Evolutionary conservation across 2,113 vertebrate species (phyloP).

Genomic region (Tetraodon nigroviridis): DNA sequence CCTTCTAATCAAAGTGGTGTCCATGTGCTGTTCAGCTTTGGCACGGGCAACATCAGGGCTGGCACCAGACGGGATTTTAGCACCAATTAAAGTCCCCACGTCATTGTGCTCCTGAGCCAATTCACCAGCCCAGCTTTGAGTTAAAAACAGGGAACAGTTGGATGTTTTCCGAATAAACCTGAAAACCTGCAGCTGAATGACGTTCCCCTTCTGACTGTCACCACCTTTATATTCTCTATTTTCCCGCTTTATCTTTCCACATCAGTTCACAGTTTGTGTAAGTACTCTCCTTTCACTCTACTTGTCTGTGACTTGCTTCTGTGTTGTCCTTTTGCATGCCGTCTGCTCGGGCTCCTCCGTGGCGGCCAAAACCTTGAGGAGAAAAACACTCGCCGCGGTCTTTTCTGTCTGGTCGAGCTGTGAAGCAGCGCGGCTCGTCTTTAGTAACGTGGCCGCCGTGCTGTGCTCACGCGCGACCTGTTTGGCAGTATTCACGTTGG

Average conservation of each 20-base stretch:
- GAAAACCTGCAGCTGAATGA: conserved; percentile 34
- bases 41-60: too few relatives aligned
- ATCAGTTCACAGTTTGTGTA: conserved; percentile 84
- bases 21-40: too few relatives aligned
- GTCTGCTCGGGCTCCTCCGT: conserved; percentile 49
- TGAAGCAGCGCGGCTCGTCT: conserved; percentile 55
- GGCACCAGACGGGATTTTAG: too few relatives aligned
- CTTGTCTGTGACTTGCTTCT: conserved; percentile 66
- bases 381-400: conserved; percentile 53
- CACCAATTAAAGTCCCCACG: too few relatives aligned
- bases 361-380: conserved; percentile 50
- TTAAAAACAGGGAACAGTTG: conserved; percentile 18
- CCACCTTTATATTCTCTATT: conserved; percentile 83
- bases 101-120: too few relatives aligned
- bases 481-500: conserved; percentile 55
- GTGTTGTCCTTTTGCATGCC: conserved; percentile 68
- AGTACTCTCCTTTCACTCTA: conserved; percentile 77
- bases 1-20: too few relatives aligned
- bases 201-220: conserved; percentile 66
- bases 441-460: conserved; percentile 53
- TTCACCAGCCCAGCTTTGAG: too few relatives aligned
- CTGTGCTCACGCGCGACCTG: conserved; percentile 52
- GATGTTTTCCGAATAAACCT: conserved; percentile 23
- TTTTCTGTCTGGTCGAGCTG: conserved; percentile 40
- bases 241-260: conserved; percentile 75